Percentiles rank a stretch among this genome's conserved stretches.
Conservation (phyloP, 2,888 invertebrate species). For the Cantharis lateralis region DNA sequence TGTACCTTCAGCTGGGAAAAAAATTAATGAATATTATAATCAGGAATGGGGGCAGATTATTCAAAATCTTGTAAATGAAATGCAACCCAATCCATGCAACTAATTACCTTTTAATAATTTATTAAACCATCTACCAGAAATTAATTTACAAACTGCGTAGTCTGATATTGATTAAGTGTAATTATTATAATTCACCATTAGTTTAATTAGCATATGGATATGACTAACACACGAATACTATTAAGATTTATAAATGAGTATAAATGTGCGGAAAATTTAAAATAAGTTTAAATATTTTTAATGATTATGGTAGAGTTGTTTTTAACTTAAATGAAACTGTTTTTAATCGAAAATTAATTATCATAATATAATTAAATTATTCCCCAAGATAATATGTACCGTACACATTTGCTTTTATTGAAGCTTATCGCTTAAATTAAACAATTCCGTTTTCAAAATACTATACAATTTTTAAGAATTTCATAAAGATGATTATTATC, state of each 20-base stretch:
- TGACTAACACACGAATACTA: not conserved
- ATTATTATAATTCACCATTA: not conserved
- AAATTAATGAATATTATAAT: not conserved
- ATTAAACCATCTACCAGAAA: not conserved
- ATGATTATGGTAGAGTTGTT: too few relatives aligned
- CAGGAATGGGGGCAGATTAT: not conserved
- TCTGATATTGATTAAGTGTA: not conserved
- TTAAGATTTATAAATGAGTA: not conserved
- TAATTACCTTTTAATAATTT: not conserved
- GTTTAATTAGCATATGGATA: not conserved
- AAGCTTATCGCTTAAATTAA: too few relatives aligned
- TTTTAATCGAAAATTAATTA: too few relatives aligned
- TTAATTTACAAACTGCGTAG: not conserved
- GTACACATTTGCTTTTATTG: too few relatives aligned
- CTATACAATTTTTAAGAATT: too few relatives aligned
- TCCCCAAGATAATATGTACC: too few relatives aligned
- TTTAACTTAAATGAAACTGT: too few relatives aligned
- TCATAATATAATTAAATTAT: too few relatives aligned
- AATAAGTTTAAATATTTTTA: not conserved
- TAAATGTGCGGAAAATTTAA: not conserved
- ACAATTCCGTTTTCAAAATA: too few relatives aligned
- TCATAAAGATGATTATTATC: too few relatives aligned
- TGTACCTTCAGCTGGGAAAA: not conserved
- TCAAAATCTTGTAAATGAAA: not conserved
- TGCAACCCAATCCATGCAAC: not conserved